A percentile compares a stretch with the other conserved stretches of the same genome.
Conservation (phyloP, 2,113 vertebrate genomes). For the Sinocyclocheilus grahami region DNA sequence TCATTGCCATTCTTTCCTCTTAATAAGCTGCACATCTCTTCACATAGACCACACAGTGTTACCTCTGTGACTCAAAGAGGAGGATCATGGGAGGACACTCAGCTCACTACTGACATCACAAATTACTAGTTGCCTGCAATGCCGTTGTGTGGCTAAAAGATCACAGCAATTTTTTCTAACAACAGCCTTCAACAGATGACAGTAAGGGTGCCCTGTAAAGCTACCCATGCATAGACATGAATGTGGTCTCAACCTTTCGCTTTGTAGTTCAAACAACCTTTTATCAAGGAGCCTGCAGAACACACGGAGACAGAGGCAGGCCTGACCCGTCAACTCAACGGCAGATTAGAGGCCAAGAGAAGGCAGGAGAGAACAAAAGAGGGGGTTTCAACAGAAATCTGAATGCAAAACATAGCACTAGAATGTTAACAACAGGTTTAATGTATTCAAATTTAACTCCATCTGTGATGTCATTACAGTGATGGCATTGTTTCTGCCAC, state of each 20-base stretch:
- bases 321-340: slow-evolving; percentile 33
- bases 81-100: slow-evolving; percentile 27
- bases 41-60: slow-evolving; percentile 1
- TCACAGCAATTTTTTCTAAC: slow-evolving; percentile 42
- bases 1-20: neutral
- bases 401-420: neutral
- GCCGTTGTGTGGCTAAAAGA: slow-evolving; percentile 31
- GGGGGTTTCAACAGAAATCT: neutral
- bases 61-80: slow-evolving; percentile 22
- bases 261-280: slow-evolving; percentile 34
- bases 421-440: neutral
- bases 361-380: neutral
- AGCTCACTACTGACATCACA: slow-evolving; percentile 38
- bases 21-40: neutral
- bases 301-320: neutral
- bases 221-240: slow-evolving; percentile 30
- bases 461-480: neutral
- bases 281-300: slow-evolving; percentile 38
- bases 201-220: slow-evolving; percentile 14
- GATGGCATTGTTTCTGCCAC: no score
- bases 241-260: slow-evolving; percentile 40
- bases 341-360: slow-evolving; percentile 5
- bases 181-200: slow-evolving; percentile 27
- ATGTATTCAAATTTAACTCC: neutral
- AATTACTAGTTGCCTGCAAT: slow-evolving; percentile 42